Percentiles rank a stretch among this genome's conserved stretches.
These are phyloP conservation scores for Myocastor coypus DNA, from an alignment of 2,113 vertebrate species.

Conservation along the genomic window DNA sequence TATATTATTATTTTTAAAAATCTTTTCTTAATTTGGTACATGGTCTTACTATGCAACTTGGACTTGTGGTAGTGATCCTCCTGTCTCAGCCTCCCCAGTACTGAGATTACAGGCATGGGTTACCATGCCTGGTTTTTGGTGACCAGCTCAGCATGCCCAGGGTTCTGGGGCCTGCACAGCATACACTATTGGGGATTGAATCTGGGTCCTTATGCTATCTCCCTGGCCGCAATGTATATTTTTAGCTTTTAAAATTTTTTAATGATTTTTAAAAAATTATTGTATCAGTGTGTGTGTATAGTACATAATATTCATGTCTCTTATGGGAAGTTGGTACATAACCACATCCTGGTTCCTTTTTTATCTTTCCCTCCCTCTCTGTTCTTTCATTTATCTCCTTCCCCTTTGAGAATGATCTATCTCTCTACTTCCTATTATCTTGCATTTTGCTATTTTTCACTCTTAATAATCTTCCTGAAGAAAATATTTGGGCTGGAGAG, in stretches of 20 bases:
- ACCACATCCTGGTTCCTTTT: not conserved
- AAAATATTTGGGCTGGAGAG: conserved; percentile 48
- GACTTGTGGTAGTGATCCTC: too few species aligned
- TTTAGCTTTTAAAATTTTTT: not conserved
- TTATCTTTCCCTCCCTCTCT: not conserved
- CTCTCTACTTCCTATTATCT: not conserved
- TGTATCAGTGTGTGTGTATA: not conserved
- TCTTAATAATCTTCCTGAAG: conserved; percentile 25
- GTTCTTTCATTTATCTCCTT: not conserved
- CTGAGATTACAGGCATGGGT: too few species aligned
- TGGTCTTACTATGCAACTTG: too few species aligned
- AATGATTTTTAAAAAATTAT: not conserved
- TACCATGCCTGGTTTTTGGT: too few species aligned
- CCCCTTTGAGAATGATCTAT: not conserved
- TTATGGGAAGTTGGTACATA: not conserved
- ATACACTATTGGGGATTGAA: too few species aligned
- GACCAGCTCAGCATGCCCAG: too few species aligned
- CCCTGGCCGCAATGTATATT: not conserved
- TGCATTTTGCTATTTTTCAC: not conserved
- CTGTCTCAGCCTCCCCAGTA: too few species aligned
- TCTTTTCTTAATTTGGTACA: too few species aligned
- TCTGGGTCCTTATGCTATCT: too few species aligned
- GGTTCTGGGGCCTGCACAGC: too few species aligned
- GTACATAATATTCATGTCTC: not conserved
- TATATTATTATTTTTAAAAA: not conserved